Base-by-base conservation (phyloP, 2,113 vertebrate species). In the Osmerus mordax region DNA sequence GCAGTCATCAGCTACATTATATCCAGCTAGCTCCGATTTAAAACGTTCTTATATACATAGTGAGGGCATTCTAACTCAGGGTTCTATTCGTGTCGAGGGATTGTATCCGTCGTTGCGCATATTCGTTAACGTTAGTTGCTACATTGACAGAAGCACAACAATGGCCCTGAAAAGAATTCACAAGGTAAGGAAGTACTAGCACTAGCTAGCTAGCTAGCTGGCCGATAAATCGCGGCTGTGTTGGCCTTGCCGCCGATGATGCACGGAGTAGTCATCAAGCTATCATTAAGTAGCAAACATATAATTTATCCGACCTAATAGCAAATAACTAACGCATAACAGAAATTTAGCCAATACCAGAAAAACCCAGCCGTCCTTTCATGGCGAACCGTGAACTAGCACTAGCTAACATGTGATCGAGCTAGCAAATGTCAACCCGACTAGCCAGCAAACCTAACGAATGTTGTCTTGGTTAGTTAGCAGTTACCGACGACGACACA, bases 141-240 rank as follows among this genome's bases (percentile, higher is more conserved):
- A 78, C 72, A 79, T 62, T 62, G 60, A 25, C 67, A 65, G 19
- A 65, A 71, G 63, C 73, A 73, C 73, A 77, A 75, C 71, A 73
- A 91, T 92, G 91, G 90, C 91, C 84, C 81, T 92, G 74, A 91
- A 92, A 83, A 90, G 91, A 84, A 91, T 92, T 83, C 88, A 92
- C 70, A 91, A 92, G 91, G 91, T 92, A 88, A 89, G 90, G 66
- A 67, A 73, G 74, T 61, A 25, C 18, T 56, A 47, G 62, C 54
- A 9, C 8, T 41, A 68, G 51, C 51, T 2, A 9, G 19, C 69
- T 25, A 60, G 4, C 41, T 25, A 21, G 29, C 55, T 19, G 36
- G 64, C 7, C 47, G 36, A 9, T 41, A 9, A 7, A 41, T 41
- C 6, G 36, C 36, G 36, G 36, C 36, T 41, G 36, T 7, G 36